Conservation (phyloP, 1,140 invertebrate genomes). For the Mya arenaria region DNA sequence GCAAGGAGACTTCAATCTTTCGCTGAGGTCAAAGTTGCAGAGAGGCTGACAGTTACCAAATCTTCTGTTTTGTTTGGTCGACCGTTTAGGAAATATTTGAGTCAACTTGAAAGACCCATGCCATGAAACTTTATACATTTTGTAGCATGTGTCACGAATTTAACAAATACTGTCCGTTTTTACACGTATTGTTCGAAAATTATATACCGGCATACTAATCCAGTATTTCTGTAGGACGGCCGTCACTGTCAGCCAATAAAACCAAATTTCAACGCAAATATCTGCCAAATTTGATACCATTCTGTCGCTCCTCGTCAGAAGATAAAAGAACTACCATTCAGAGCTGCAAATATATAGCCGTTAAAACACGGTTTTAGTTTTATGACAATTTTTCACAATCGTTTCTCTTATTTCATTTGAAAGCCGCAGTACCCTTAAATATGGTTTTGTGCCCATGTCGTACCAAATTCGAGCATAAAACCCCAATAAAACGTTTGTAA, state of each 20-base stretch:
- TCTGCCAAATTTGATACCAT: constrained; percentile 46
- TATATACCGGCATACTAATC: constrained; percentile 5
- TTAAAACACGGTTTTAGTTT: constrained; percentile 40
- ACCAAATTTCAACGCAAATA: constrained; percentile 44
- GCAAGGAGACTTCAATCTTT: no score
- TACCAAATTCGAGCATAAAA: constrained; percentile 48
- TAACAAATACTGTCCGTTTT: constrained; percentile 38
- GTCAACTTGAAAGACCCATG: neutral
- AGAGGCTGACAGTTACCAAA: no score
- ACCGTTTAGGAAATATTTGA: no score
- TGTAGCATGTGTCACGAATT: constrained; percentile 31
- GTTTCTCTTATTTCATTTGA: constrained; percentile 41
- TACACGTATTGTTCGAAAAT: constrained; percentile 47
- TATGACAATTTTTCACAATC: constrained; percentile 51
- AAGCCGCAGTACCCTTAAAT: constrained; percentile 33
- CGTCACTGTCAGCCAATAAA: constrained; percentile 13
- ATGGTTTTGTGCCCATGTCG: constrained; percentile 4
- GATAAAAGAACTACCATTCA: constrained; percentile 13
- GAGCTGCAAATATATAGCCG: constrained; percentile 10
- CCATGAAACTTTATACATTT: neutral
- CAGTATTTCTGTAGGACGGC: neutral
- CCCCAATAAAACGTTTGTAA: constrained; percentile 35
- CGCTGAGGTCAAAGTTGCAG: no score
- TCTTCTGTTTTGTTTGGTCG: no score
- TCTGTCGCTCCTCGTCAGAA: neutral